These are phyloP conservation scores for Perodicticus potto DNA, from an alignment of 2,797 vertebrate genomes.

Conservation along the genomic window DNA sequence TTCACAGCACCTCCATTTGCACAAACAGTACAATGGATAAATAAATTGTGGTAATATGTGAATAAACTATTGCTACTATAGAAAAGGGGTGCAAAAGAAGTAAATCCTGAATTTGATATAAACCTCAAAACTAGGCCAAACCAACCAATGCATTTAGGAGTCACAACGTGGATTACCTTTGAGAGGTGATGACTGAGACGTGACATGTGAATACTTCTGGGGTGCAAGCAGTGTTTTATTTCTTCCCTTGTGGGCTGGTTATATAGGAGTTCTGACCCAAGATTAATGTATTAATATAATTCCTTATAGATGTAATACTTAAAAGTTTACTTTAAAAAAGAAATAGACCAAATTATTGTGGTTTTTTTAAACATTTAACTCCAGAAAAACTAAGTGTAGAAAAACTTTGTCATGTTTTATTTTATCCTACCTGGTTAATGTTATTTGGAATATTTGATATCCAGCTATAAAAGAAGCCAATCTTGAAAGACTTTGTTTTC, in stretches of 20 bases:
- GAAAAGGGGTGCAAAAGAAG: background rate
- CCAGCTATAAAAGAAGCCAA: constrained; percentile 90
- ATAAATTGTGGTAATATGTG: background rate
- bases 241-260: background rate
- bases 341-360: background rate
- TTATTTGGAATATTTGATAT: constrained; percentile 90
- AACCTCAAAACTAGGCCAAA: constrained; percentile 1
- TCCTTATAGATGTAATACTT: background rate
- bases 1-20: background rate
- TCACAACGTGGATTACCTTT: background rate
- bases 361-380: background rate
- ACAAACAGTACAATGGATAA: background rate
- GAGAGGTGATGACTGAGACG: background rate
- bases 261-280: background rate
- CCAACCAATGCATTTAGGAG: background rate
- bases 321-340: constrained; percentile 3
- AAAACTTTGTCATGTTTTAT: background rate
- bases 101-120: background rate
- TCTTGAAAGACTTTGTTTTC: constrained; percentile 90
- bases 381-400: background rate
- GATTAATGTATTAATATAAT: background rate
- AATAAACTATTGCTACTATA: background rate
- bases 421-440: constrained; percentile 88
- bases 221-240: background rate
- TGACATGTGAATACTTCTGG: background rate